Conservation (phyloP, 2,888 invertebrate species). For the Ophion slaviceki region DNA sequence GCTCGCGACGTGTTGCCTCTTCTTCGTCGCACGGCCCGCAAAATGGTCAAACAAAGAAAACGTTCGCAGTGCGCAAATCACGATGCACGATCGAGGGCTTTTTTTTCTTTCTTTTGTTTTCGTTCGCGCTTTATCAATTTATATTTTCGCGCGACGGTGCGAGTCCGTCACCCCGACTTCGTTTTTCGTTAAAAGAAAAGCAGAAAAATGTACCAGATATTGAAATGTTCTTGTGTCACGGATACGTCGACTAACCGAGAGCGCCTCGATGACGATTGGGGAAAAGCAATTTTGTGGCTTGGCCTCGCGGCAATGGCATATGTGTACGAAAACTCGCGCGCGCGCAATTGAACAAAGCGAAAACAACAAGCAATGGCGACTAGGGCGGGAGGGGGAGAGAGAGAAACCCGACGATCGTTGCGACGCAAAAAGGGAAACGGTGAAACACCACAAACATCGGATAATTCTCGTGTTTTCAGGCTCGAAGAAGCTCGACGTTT, state of each 20-base stretch:
- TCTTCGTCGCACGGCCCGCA: constrained; percentile 8
- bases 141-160: constrained; percentile 4
- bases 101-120: background rate
- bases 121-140: constrained; percentile 19
- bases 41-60: constrained; percentile 13
- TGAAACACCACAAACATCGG: constrained; percentile 35
- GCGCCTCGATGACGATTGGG: constrained; percentile 41
- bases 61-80: constrained; percentile 32
- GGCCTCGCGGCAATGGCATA: constrained; percentile 26
- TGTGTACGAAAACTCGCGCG: constrained; percentile 42
- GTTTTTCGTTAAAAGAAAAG: constrained; percentile 5
- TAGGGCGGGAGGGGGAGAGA: background rate
- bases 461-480: constrained; percentile 48
- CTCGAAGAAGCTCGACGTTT: constrained; percentile 38
- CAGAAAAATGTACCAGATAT: constrained; percentile 17
- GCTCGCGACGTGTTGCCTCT: constrained; percentile 12
- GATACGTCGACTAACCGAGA: constrained; percentile 46
- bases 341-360: constrained; percentile 40
- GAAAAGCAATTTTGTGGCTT: constrained; percentile 59
- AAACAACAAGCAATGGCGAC: background rate
- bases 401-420: constrained; percentile 30
- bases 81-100: background rate
- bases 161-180: constrained; percentile 21
- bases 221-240: constrained; percentile 28
- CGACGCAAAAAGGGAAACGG: constrained; percentile 31